Percentiles rank a stretch among this genome's conserved stretches.
phyloP scores from a whole-genome alignment of 2,113 vertebrate species.

The Mungos mungo region DNA sequence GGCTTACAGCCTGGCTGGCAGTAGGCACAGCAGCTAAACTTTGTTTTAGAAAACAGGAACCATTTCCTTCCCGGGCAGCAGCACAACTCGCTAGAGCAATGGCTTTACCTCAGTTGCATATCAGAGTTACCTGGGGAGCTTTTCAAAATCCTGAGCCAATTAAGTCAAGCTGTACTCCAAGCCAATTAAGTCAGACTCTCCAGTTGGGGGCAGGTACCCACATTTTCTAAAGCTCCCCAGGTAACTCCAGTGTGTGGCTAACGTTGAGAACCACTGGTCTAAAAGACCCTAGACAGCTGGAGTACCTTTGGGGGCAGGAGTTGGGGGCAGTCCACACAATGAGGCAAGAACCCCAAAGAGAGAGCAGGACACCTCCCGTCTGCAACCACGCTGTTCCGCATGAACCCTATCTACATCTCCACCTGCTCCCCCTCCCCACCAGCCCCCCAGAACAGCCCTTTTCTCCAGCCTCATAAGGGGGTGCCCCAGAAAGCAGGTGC shows the following conservation, averaged over 20 bases:
- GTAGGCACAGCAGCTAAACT: neutral
- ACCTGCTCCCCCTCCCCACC: neutral
- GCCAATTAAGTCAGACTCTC: neutral
- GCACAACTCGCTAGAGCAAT: neutral
- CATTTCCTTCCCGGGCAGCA: conserved; percentile 39
- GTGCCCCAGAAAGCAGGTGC: neutral
- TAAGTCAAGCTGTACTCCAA: neutral
- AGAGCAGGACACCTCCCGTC: neutral
- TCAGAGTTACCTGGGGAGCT: neutral
- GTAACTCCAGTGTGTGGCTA: neutral
- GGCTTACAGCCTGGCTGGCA: neutral
- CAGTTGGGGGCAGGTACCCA: neutral
- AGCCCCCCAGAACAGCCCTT: neutral
- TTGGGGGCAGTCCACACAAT: neutral
- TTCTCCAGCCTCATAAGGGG: neutral
- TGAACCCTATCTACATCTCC: neutral
- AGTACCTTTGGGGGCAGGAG: neutral
- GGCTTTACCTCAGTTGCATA: neutral
- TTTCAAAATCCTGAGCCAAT: neutral
- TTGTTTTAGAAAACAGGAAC: conserved; percentile 63
- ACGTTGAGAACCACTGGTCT: neutral
- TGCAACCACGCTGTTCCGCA: neutral
- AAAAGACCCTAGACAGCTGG: neutral
- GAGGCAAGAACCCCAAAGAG: neutral
- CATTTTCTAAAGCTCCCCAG: neutral